Conservation (phyloP, 2,113 vertebrate species). For the Pseudolaguvia tuberculata region DNA sequence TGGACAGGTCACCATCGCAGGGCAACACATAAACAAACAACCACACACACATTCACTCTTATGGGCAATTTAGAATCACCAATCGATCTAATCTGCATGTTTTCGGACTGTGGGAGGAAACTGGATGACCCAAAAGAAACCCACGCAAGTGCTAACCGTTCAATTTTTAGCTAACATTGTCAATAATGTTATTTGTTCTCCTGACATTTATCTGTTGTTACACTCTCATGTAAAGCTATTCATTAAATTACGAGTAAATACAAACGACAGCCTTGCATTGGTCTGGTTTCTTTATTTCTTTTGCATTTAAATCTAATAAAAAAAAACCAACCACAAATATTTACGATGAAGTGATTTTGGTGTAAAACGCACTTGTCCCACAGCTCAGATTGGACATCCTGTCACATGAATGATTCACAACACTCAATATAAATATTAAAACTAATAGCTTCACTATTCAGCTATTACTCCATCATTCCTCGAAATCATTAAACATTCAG, state of each 20-base stretch:
- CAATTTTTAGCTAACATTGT: neutral
- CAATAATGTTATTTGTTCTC: neutral
- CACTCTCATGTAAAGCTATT: neutral
- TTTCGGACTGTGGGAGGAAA: too few species aligned
- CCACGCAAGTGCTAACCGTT: too few species aligned
- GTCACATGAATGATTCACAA: constrained; percentile 99
- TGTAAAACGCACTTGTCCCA: constrained; percentile 90
- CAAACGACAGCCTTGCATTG: constrained; percentile 5
- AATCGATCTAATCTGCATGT: too few species aligned
- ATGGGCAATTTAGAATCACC: too few species aligned
- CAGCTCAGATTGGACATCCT: constrained; percentile 98
- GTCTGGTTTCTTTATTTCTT: constrained; percentile 23
- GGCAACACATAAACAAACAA: too few species aligned
- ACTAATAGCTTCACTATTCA: constrained; percentile 99
- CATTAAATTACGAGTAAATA: constrained; percentile 40
- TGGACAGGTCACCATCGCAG: too few species aligned
- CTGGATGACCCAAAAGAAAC: too few species aligned
- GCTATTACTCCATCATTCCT: constrained; percentile 97
- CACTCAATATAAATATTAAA: constrained; percentile 99
- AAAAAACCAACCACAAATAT: constrained; percentile 77
- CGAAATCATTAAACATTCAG: constrained; percentile 99
- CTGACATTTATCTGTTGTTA: constrained; percentile 14
- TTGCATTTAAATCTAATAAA: constrained; percentile 65
- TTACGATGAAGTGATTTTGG: constrained; percentile 74
- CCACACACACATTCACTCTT: too few species aligned